Conservation (phyloP, 2,113 vertebrate genomes). For the Hirundichthys speculiger region DNA sequence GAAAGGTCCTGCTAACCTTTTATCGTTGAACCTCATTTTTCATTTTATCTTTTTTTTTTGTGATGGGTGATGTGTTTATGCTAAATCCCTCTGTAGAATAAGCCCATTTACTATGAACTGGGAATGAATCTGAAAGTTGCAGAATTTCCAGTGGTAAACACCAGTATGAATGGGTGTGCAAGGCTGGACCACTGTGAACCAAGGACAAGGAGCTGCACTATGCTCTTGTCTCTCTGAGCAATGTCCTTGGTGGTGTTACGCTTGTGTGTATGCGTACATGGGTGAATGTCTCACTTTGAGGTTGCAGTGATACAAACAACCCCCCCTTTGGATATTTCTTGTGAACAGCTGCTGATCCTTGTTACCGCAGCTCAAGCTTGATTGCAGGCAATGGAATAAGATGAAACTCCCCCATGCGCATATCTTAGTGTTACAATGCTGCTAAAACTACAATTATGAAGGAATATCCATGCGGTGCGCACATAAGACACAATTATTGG, state of each 20-base stretch:
- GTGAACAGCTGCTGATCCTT: slow-evolving; percentile 52
- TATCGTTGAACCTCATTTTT: no score
- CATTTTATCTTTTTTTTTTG: no score
- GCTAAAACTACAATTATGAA: slow-evolving; percentile 68
- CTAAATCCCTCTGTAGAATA: slow-evolving; percentile 5
- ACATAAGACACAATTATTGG: slow-evolving; percentile 70
- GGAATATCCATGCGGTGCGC: slow-evolving; percentile 60
- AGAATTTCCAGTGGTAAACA: slow-evolving; percentile 29
- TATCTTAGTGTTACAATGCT: slow-evolving; percentile 53
- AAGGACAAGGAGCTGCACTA: slow-evolving; percentile 14
- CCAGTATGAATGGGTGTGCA: background rate
- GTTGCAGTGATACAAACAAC: slow-evolving; percentile 33
- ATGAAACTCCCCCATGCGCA: slow-evolving; percentile 59
- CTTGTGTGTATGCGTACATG: slow-evolving; percentile 5
- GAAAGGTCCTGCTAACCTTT: no score
- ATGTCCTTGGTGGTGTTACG: slow-evolving; percentile 13
- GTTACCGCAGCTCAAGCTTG: slow-evolving; percentile 55
- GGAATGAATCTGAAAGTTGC: slow-evolving; percentile 20
- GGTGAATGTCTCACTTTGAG: slow-evolving; percentile 13
- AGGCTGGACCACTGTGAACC: slow-evolving; percentile 13
- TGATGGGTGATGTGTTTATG: background rate
- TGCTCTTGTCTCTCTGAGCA: slow-evolving; percentile 12
- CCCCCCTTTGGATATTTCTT: slow-evolving; percentile 35
- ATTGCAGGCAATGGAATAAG: slow-evolving; percentile 43
- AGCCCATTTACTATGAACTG: slow-evolving; percentile 41